A percentile compares a stretch with the other conserved stretches of the same genome.
Conservation (phyloP, 2,888 invertebrate genomes). For the Philonicus albiceps region DNA sequence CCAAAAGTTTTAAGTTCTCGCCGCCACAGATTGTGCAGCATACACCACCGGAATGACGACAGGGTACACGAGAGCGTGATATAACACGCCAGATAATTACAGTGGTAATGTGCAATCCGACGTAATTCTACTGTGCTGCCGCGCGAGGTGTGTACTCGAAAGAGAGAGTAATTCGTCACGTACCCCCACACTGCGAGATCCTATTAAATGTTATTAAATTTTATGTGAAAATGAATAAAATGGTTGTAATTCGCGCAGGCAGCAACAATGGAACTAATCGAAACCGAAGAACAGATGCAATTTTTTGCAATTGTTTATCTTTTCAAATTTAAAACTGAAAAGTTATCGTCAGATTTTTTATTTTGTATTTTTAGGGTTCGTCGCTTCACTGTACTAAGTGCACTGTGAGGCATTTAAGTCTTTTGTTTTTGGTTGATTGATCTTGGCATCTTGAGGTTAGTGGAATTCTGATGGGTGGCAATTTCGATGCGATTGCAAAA, state of each 20-base stretch:
- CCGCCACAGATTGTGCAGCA: background rate
- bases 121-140: background rate
- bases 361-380: slow-evolving; percentile 26
- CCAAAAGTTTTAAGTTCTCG: background rate
- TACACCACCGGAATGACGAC: background rate
- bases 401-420: slow-evolving; percentile 11
- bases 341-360: background rate
- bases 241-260: background rate
- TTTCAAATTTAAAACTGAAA: background rate
- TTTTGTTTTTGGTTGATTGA: slow-evolving; percentile 5
- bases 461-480: background rate
- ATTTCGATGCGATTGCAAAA: background rate
- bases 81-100: slow-evolving; percentile 31
- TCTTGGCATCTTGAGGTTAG: background rate
- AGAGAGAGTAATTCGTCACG: background rate
- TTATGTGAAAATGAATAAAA: slow-evolving; percentile 39
- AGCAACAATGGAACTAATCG: slow-evolving; percentile 24
- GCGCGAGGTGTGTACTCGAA: slow-evolving; percentile 12
- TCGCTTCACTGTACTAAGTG: background rate
- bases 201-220: slow-evolving; percentile 41
- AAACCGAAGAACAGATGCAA: background rate
- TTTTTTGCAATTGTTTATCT: background rate
- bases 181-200: background rate
- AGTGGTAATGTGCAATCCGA: slow-evolving; percentile 17
- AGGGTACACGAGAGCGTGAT: slow-evolving; percentile 19